Evolutionary conservation across 2,113 vertebrate genomes (phyloP), one percentile per base, ranked within the genome.

Genomic region (Apodemus speciosus): DNA sequence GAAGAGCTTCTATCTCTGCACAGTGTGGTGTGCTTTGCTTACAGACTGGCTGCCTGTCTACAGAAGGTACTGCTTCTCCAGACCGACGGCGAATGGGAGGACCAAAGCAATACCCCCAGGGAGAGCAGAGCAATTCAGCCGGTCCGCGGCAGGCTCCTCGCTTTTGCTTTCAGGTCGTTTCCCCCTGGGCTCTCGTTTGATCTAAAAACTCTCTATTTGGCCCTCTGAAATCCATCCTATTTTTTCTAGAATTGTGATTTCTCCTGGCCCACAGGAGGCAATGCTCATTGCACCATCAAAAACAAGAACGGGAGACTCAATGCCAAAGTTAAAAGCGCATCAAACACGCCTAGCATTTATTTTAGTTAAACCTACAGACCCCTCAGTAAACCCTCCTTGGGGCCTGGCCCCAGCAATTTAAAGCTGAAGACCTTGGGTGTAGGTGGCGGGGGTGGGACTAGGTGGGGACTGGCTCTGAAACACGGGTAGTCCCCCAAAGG

Each of bases 351-450:
- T 92, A 96, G 89, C 92, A 84, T 96, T 96, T 96, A 90, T 94
- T 87, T 94, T 92, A 94, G 73, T 86, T 95, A 95, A 97, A 97
- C 87, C 79, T 96, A 97, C 38, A 96, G 93, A 94, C 98, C 98
- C 60, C 84, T 96, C 76, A 93, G 84, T 68, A 88, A 27, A 83
- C 77, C 84, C 64, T 96, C 85, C 89, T 81, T 56, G 40, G 92
- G 95, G 27, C 60, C 90, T 16, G 73, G 91, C 75, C 96, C 95
- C 79, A 95, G 64, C 86, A 90, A 90, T 71, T 85, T 71, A 72
- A 88, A 79, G 49, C 73, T 87, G 46, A 94, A 21, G 49, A 79
- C 56, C 62, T 66, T 66, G 40, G 27, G 60, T 86, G 25, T 85
- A 83, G 73, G 62, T 72, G 51, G 66, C n/a, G 73, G 40, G 60